Evolutionary conservation across 2,888 invertebrate species (phyloP), one percentile per base, ranked within the genome.

Genomic region (Rhingia rostrata): DNA sequence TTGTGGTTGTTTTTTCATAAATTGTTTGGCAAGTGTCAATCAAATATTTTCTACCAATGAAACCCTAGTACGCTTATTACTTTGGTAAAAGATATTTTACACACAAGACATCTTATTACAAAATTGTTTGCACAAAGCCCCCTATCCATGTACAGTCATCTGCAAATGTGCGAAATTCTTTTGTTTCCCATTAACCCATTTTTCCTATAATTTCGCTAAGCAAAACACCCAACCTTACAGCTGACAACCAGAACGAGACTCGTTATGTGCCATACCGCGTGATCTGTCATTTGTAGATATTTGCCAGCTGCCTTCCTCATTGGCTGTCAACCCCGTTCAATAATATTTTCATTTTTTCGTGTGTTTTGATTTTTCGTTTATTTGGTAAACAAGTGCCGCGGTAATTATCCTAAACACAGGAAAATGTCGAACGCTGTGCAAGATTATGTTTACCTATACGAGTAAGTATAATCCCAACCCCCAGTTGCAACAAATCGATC

Each of bases 381-480:
- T 85, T 85, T 85, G 85, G 80, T 81, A 85, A 85, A 85, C 80
- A 81, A 81, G 77, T 73, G 72, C 63, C 77, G 81, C 77, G 72
- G 67, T 77, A 72, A 72, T 85, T 81, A 77, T 81, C 85, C 81
- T 81, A 81, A 80, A 85, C 61, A 74, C 63, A 66, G 67, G 72
- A 86, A 81, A 67, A 88, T 87, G 87, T 86, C 87, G 49, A 86
- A 82, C 60, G 86, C 86, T 63, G 70, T 86, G 22, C 86, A 87
- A 66, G 88, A 88, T 73, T 88, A 88, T 82, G 69, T 87, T 70
- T 87, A 81, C 74, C 80, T 88, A 56, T 88, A 87, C 54, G 87
- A 88, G 87, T 88, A 86, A 83, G 67, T 77, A 39, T 47, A 53
- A 53, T 43, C 39, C 39, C 37, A 53, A 49, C 58, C 41, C 53